Evolutionary conservation across 2,113 vertebrate species (phyloP), one percentile per base, ranked within the genome.

Genomic region (Urocynchramus pylzowi): DNA sequence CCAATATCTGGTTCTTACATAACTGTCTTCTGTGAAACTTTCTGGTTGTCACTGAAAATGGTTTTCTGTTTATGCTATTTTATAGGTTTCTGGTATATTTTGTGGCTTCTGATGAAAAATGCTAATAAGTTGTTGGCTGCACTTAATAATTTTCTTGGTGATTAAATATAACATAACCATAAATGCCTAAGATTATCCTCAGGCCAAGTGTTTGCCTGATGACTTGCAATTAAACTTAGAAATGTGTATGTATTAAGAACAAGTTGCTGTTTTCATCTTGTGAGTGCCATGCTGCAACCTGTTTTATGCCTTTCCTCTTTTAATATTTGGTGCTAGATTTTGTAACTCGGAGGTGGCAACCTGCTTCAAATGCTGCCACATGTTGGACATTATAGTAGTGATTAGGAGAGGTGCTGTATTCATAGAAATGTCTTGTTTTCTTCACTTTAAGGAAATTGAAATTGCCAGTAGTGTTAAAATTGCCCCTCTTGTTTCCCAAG

Each of bases 211-310:
- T 90, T 97, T 96, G 37, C 33, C 50, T 59, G 15, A 42, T 90
- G 79, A 70, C 60, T 93, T 93, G 6, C 9, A 74, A 91, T 94
- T 93, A 88, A 90, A 67, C 68, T 83, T 90, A 61, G 33, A 88
- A 88, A 67, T 44, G 9, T 37, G 24, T 21, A 13, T 61, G 13
- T 81, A 35, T 87, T 88, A 87, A 87, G 87, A 95, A 30, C n/a
- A 21, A 69, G 16, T 77, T 77, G 23, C 45, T 89, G 37, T 67
- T 93, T 91, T 90, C 21, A 35, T 83, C 33, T 74, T 30, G 84
- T 30, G 81, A 79, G 53, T 19, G 24, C 14, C 16, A 23, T 31
- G 10, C 18, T 74, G 23, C 44, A 47, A 18, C 8, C 20, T 63
- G 44, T 52, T 47, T 74, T 70, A 50, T 78, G 35, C 22, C 30